Percentiles rank a stretch among this genome's conserved stretches.
Conservation (phyloP, 2,113 vertebrate genomes). For the Oryzias curvinotus region DNA sequence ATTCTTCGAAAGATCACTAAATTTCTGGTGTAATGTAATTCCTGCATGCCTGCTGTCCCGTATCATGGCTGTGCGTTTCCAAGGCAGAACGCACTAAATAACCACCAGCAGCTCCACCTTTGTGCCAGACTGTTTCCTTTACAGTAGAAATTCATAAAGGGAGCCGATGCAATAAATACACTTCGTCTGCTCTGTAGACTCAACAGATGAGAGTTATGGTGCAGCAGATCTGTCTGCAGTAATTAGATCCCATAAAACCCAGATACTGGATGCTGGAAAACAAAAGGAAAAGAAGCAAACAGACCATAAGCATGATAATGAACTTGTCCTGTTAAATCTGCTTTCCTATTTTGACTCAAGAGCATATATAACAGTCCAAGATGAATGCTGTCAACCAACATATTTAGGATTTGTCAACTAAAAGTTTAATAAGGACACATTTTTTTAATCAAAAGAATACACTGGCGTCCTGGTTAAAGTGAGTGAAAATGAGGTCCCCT, state of each 20-base stretch:
- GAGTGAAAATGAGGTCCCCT: too few species aligned
- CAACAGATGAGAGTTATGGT: slow-evolving; percentile 52
- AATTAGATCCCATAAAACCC: slow-evolving; percentile 48
- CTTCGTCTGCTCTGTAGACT: slow-evolving; percentile 43
- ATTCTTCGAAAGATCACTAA: slow-evolving; percentile 74
- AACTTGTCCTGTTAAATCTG: background rate
- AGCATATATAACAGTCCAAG: background rate
- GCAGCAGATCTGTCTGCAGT: slow-evolving; percentile 25
- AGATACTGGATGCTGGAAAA: slow-evolving; percentile 44
- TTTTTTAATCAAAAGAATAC: background rate
- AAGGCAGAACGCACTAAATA: slow-evolving; percentile 71
- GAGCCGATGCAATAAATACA: slow-evolving; percentile 59
- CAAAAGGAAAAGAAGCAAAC: background rate
- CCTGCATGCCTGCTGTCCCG: slow-evolving; percentile 64
- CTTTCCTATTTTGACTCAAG: background rate
- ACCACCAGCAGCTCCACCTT: slow-evolving; percentile 48
- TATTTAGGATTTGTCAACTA: background rate
- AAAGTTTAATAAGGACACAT: background rate
- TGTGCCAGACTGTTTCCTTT: slow-evolving; percentile 57
- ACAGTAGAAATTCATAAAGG: slow-evolving; percentile 68
- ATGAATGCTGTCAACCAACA: background rate
- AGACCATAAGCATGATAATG: too few species aligned
- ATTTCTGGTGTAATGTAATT: slow-evolving; percentile 75
- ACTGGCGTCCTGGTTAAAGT: background rate
- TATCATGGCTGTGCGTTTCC: slow-evolving; percentile 64